Evolutionary conservation across 2,888 invertebrate genomes (phyloP).

Genomic region (Heliconius cydno): DNA sequence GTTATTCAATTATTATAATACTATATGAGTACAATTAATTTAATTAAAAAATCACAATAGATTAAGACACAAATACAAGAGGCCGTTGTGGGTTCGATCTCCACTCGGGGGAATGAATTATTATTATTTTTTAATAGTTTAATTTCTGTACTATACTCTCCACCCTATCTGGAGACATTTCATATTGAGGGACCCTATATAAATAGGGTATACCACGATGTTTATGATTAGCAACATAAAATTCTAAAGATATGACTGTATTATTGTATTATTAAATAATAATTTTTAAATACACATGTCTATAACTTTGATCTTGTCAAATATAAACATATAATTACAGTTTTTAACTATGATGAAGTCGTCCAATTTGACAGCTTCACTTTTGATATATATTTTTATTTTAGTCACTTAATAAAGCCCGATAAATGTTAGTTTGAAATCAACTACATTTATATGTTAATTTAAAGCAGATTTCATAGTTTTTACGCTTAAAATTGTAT

Average conservation of each 20-base stretch:
- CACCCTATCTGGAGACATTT: background rate
- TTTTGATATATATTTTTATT: background rate
- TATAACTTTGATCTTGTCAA: background rate
- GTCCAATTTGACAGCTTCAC: background rate
- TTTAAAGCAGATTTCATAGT: no score
- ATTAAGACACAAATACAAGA: no score
- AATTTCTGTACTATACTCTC: no score
- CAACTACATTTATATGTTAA: background rate
- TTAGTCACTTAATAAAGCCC: background rate
- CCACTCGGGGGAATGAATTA: no score
- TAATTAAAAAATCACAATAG: no score
- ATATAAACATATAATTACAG: background rate
- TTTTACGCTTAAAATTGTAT: no score
- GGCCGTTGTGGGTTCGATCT: no score
- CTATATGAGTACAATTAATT: background rate
- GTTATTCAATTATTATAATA: background rate
- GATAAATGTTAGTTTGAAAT: background rate
- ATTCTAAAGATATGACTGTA: background rate
- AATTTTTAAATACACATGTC: background rate
- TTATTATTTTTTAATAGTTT: no score
- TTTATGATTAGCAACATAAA: background rate
- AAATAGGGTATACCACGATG: no score
- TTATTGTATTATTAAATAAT: background rate
- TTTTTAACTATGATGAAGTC: constrained; percentile 11
- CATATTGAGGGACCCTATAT: no score